Base-by-base conservation (phyloP, 2,888 invertebrate species). In the Ormyrus thymus region DNA sequence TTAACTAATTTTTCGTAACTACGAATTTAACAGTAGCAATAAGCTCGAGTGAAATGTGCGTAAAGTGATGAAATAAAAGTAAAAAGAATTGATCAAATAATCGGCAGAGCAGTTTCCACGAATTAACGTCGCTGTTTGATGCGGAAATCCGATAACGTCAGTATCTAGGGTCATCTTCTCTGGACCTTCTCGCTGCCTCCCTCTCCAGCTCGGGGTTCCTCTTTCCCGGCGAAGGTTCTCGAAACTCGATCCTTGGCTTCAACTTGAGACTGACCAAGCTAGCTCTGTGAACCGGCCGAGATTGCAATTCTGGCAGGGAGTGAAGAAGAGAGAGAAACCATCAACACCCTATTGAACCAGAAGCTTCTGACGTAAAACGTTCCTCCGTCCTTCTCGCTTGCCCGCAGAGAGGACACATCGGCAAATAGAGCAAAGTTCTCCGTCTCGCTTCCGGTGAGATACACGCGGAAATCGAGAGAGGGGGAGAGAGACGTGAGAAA, bases 71-170 rank as follows among this genome's bases (percentile, higher is more conserved):
- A n/a, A n/a, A 29, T 29, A 29, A 43, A 50, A 64, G 50, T 50
- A 9, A 1, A 50, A 69, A 69, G 4, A 5, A 59, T 75, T 45
- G 66, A 61, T 75, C 13, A 13, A 75, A 75, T 51, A 53, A 75
- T 61, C 68, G 51, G 13, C 51, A 29, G 58, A 61, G 51, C 6
- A 62, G 64, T 69, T 76, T 70, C 76, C 46, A 13, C 64, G 70
- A 76, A 76, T 76, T 70, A 76, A 58, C 75, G 59, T 45, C 10
- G 48, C 61, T 59, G 62, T 61, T 73, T 70, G 76, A 73, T 73
- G 59, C 56, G 79, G 69, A 79, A 80, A 80, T 80, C 55, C 15
- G 76, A 80, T 80, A 80, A 73, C 64, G 72, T 69, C 66, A 48
- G 53, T 50, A 73, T 48, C 72, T 11, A 58, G 75, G 61, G 69